Base-by-base conservation (phyloP, 2,797 vertebrate genomes). In the Oophaga sylvatica region DNA sequence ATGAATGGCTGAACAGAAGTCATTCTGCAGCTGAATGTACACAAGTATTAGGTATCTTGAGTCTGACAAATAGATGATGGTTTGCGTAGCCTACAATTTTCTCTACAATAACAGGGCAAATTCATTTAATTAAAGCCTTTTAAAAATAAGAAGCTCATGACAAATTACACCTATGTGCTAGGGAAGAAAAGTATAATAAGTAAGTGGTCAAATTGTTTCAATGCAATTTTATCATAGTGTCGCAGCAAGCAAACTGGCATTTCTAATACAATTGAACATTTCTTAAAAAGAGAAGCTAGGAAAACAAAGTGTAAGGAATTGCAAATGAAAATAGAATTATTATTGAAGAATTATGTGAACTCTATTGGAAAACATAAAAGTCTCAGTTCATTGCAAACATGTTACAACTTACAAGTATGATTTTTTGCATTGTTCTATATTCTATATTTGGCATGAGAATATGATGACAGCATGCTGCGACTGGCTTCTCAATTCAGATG, bases 1-100 rank as follows among this genome's bases (percentile, higher is more conserved):
- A 84, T 84, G 70, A 56, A 71, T 84, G 82, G 8, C 41, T 84
- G 70, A 84, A 84, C 70, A 71, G 19, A 57, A 41, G 56, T 63
- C 59, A 63, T 83, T 84, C 70, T 76, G 70, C 65, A 84, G 76
- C 45, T 75, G 31, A 48, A 29, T 76, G 31, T 48, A 73, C 57
- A 62, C 57, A 84, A 63, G 57, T 62, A 63, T 84, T 59, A 76
- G n/a, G 62, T 76, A 73, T 45, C 83, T 12, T 1, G 59, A 26
- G n/a, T 75, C 48, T 76, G 70, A 63, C 70, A 60, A 71, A 84
- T 26, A 76, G 70, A 76, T 76, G 63, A 76, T 84, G 35, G 22
- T 76, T 31, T 76, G 59, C 76, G 19, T 63, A 48, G 48, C 75
- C 60, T 41, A 48, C 45, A 85, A 84, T 76, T 76, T 76, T 48